Evolutionary conservation across 2,113 vertebrate species (phyloP).

Genomic region (Phaethon lepturus): DNA sequence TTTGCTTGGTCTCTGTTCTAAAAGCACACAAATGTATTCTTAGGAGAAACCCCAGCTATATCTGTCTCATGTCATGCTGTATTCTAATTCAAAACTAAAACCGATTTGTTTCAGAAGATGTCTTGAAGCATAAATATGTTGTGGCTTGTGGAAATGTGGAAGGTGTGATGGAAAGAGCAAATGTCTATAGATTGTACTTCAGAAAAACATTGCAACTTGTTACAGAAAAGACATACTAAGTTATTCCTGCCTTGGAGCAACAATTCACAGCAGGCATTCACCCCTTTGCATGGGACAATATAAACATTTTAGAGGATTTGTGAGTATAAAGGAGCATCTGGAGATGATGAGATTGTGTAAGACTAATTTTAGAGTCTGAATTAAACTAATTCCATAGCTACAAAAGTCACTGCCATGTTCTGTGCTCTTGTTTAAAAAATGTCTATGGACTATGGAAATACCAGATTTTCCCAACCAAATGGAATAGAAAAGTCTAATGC

Average conservation of each 20-base stretch:
- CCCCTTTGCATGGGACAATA: slow-evolving; percentile 52
- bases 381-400: slow-evolving; percentile 24
- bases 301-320: slow-evolving; percentile 61
- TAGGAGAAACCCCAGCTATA: slow-evolving; percentile 40
- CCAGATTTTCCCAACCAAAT: neutral
- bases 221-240: slow-evolving; percentile 54
- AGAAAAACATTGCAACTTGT: slow-evolving; percentile 37
- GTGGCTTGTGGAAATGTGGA: slow-evolving; percentile 64
- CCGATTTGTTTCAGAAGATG: slow-evolving; percentile 65
- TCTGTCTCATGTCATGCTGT: slow-evolving; percentile 41
- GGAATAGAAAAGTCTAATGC: neutral
- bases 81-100: slow-evolving; percentile 55
- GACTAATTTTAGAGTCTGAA: slow-evolving; percentile 57
- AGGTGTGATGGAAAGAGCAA: slow-evolving; percentile 66
- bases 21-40: slow-evolving; percentile 14
- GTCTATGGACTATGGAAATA: neutral
- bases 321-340: slow-evolving; percentile 59
- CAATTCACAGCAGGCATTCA: slow-evolving; percentile 30
- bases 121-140: slow-evolving; percentile 62
- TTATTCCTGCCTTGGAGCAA: slow-evolving; percentile 63
- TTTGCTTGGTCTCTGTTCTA: slow-evolving; percentile 35
- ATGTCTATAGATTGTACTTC: slow-evolving; percentile 55
- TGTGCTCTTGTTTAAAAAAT: neutral
- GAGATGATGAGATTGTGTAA: slow-evolving; percentile 69
- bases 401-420: slow-evolving; percentile 5